Conservation (phyloP, 2,113 vertebrate genomes). For the Pseudopodoces humilis region DNA sequence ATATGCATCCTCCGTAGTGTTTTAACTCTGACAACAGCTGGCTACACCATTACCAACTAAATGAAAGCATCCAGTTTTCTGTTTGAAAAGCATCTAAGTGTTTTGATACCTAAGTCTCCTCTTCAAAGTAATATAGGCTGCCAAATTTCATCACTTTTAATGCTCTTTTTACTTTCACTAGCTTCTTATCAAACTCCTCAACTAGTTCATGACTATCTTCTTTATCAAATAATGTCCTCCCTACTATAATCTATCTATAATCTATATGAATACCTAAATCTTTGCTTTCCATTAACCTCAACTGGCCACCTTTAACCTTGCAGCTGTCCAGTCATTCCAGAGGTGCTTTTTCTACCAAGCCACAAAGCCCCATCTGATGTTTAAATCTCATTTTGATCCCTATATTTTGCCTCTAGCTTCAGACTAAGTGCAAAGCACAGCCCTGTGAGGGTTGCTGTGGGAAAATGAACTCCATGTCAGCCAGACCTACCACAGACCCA, state of each 20-base stretch:
- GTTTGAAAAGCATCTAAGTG: not conserved
- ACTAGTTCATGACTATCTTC: not conserved
- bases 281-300: not conserved
- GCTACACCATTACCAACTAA: not conserved
- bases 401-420: not conserved
- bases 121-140: not conserved
- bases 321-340: not conserved
- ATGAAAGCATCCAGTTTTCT: not conserved
- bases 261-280: not conserved
- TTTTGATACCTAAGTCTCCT: not conserved
- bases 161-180: not conserved
- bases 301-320: not conserved
- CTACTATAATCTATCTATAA: not conserved
- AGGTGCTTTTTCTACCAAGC: not conserved
- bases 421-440: not conserved
- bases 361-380: not conserved
- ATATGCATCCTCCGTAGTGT: not conserved
- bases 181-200: not conserved
- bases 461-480: not conserved
- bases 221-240: not conserved
- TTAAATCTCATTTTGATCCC: not conserved
- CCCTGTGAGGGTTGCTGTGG: not conserved
- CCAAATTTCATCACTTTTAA: not conserved
- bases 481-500: not conserved
- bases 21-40: not conserved